Evolutionary conservation across 2,113 vertebrate species (phyloP).

Genomic region (Herpailurus yagouaroundi): DNA sequence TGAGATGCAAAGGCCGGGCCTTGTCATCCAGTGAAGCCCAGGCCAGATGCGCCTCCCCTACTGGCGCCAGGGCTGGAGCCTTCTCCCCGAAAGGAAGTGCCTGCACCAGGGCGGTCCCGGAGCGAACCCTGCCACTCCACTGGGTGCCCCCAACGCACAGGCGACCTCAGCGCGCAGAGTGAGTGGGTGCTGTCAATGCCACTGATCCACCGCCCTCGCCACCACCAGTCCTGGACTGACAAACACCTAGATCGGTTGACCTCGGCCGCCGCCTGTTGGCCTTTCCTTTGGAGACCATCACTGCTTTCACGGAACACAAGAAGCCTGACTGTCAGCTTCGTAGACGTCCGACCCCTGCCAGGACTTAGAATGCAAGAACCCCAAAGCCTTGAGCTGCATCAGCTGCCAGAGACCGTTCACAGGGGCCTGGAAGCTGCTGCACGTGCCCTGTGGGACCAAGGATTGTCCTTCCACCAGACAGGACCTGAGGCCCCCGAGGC

Average conservation of each 20-base stretch:
- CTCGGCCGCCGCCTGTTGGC: constrained; percentile 68
- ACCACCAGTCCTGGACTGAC: constrained; percentile 65
- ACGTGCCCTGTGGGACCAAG: constrained; percentile 68
- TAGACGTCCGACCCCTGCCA: not conserved
- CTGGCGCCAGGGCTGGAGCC: not conserved
- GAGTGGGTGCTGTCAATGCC: not conserved
- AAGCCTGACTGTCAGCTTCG: constrained; percentile 64
- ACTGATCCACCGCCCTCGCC: not conserved
- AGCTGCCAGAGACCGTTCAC: constrained; percentile 66
- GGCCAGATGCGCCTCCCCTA: not conserved
- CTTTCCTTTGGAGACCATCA: constrained; percentile 76
- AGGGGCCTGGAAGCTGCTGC: constrained; percentile 62
- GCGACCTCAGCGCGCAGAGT: not conserved
- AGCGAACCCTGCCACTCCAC: not conserved
- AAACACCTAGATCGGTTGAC: constrained; percentile 77
- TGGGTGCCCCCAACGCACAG: not conserved
- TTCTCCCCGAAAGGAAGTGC: not conserved
- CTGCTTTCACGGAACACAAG: constrained; percentile 76
- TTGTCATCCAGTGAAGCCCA: constrained; percentile 65
- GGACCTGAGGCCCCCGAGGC: not conserved
- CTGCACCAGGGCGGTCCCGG: not conserved
- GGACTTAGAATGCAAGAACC: constrained; percentile 46
- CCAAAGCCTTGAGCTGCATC: constrained; percentile 63
- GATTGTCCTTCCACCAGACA: constrained; percentile 73
- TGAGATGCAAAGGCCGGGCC: constrained; percentile 55